Evolutionary conservation across 2,113 vertebrate species (phyloP), one percentile per base, ranked within the genome.

Genomic region (Aramus guarauna): DNA sequence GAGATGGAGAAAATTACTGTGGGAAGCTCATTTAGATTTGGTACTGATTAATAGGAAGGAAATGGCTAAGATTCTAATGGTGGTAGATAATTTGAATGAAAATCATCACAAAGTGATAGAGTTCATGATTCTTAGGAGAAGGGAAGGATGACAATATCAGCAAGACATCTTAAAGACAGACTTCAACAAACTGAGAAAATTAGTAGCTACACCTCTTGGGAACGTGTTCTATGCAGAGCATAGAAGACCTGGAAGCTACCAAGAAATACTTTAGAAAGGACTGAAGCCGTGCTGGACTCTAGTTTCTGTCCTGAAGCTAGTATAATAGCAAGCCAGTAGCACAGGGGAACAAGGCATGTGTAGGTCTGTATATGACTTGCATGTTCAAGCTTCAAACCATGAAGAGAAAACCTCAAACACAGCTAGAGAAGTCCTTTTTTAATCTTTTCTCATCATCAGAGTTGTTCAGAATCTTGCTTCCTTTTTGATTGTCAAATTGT

Each of bases 1-100:
- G 92, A 96, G 95, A 85, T 96, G 59, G 75, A 96, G 95, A 95
- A 96, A 94, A 96, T 96, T 92, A 94, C 94, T 90, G 56, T 92
- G 95, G 90, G 94, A 96, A 94, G 82, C 92, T 96, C 94, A 93
- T 97, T 96, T 97, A 96, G 95, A 93, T 97, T 92, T 95, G 95
- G 78, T 94, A 37, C 96, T 94, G 96, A 97, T 94, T 96, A 97
- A 96, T 94, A 83, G 50, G 75, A 90, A 93, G 78, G 71, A 92
- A 95, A 94, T 96, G 90, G 92, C 71, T 90, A 73, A 90, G 75
- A 90, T 94, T 96, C 81, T 79, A 95, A 89, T 91, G 71, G 81
- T 90, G 41, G 81, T 68, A 94, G 93, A 76, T 96, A 97, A 97
- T 95, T 97, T 94, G 87, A 97, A 95, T 96, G 66, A 76, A 96